phyloP scores from a whole-genome alignment of 2,888 invertebrate genomes.

The Hydrotaea diabolus region DNA sequence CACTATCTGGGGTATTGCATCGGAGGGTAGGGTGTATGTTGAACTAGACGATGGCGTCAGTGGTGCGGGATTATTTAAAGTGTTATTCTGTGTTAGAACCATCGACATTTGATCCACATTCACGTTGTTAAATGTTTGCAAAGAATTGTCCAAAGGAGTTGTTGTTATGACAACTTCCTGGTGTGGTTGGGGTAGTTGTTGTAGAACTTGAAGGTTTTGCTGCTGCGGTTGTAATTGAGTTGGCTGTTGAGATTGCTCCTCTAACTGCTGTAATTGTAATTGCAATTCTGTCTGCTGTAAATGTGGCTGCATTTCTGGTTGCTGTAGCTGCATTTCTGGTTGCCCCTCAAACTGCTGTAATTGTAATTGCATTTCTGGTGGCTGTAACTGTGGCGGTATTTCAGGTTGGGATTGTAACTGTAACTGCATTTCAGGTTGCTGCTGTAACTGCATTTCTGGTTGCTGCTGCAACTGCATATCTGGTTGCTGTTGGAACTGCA shows the following conservation, averaged over 20 bases:
- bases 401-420: neutral
- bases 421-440: neutral
- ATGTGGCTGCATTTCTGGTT: neutral
- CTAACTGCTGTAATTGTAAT: neutral
- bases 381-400: neutral
- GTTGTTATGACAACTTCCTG: slow-evolving; percentile 52
- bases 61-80: slow-evolving; percentile 56
- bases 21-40: slow-evolving; percentile 72
- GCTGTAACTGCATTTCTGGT: neutral
- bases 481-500: neutral
- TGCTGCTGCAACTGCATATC: slow-evolving; percentile 2
- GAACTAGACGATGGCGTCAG: slow-evolving; percentile 73
- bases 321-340: neutral
- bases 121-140: slow-evolving; percentile 19
- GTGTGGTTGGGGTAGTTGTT: slow-evolving; percentile 14
- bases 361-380: neutral
- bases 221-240: neutral
- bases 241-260: neutral
- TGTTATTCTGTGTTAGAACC: slow-evolving; percentile 15
- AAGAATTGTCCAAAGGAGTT: slow-evolving; percentile 70
- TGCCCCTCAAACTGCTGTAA: no score
- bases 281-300: neutral
- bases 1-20: slow-evolving; percentile 76
- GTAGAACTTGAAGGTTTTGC: neutral
- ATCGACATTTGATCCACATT: slow-evolving; percentile 53